A percentile compares a stretch with the other conserved stretches of the same genome.
Conservation (phyloP, 2,797 vertebrate genomes). For the Oryzias sinensis region DNA sequence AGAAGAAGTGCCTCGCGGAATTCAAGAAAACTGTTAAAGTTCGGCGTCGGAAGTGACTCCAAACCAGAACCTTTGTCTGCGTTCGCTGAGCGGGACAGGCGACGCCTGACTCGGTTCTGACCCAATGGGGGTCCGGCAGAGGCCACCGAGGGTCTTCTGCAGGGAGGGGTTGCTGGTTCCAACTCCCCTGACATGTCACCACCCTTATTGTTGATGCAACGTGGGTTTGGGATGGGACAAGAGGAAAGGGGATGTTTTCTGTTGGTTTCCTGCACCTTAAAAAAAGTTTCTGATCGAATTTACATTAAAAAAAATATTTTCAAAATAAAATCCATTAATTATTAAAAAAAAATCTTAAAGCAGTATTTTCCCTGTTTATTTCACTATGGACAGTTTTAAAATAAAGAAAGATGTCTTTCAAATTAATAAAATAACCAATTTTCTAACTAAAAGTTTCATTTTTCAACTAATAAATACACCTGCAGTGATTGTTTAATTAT, state of each 20-base stretch:
- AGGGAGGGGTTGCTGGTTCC: background rate
- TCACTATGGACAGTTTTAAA: no score
- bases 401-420: no score
- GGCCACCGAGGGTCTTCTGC: slow-evolving; percentile 15
- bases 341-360: no score
- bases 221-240: background rate
- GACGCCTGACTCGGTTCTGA: slow-evolving; percentile 4
- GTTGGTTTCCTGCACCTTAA: background rate
- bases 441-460: no score
- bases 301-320: no score
- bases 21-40: background rate
- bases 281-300: no score
- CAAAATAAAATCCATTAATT: no score
- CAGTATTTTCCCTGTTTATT: no score
- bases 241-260: background rate
- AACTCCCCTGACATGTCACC: background rate
- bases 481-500: no score
- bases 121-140: slow-evolving; percentile 9
- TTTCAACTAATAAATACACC: no score
- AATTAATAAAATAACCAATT: no score
- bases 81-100: slow-evolving; percentile 33
- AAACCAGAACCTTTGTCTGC: background rate
- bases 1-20: background rate
- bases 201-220: background rate
- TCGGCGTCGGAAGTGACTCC: background rate